phyloP scores from a whole-genome alignment of 2,888 invertebrate species.

The Drosophila monieri region DNA sequence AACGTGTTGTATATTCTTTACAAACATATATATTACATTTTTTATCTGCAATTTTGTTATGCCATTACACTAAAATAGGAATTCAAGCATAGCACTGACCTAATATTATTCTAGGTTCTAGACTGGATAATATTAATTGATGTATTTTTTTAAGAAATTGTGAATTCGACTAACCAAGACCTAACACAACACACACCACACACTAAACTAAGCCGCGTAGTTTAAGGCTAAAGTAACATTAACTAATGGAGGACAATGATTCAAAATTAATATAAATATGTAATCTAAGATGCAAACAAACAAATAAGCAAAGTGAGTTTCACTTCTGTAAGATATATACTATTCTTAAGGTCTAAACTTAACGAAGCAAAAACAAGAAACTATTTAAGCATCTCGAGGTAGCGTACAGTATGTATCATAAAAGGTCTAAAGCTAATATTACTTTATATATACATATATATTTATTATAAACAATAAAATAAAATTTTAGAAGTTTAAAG shows the following conservation, averaged over 20 bases:
- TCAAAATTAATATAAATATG: slow-evolving; percentile 50
- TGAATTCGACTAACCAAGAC: slow-evolving; percentile 20
- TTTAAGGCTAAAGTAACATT: slow-evolving; percentile 39
- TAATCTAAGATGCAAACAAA: slow-evolving; percentile 50
- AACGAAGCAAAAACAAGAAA: slow-evolving; percentile 59
- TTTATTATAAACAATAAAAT: slow-evolving; percentile 76
- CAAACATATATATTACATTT: slow-evolving; percentile 15
- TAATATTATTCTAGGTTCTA: slow-evolving; percentile 59
- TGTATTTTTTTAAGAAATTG: slow-evolving; percentile 65
- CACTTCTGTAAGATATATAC: slow-evolving; percentile 65
- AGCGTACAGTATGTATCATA: slow-evolving; percentile 67
- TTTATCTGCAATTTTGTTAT: slow-evolving; percentile 67
- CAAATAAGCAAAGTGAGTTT: slow-evolving; percentile 32
- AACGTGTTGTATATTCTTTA: slow-evolving; percentile 46
- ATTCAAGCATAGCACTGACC: slow-evolving; percentile 69
- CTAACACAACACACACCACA: slow-evolving; percentile 16
- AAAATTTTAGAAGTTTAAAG: slow-evolving; percentile 74
- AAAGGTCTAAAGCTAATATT: slow-evolving; percentile 57
- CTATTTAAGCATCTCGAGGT: slow-evolving; percentile 58
- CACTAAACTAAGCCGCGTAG: slow-evolving; percentile 37
- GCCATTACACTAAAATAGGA: slow-evolving; percentile 54
- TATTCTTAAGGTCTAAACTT: slow-evolving; percentile 58
- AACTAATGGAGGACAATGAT: slow-evolving; percentile 71
- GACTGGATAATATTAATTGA: slow-evolving; percentile 51
- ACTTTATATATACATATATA: slow-evolving; percentile 59